Percentiles rank a stretch among this genome's conserved stretches.
These are phyloP conservation scores for Eutrigla gurnardus DNA, from an alignment of 2,797 vertebrate species.

Conservation along the genomic window DNA sequence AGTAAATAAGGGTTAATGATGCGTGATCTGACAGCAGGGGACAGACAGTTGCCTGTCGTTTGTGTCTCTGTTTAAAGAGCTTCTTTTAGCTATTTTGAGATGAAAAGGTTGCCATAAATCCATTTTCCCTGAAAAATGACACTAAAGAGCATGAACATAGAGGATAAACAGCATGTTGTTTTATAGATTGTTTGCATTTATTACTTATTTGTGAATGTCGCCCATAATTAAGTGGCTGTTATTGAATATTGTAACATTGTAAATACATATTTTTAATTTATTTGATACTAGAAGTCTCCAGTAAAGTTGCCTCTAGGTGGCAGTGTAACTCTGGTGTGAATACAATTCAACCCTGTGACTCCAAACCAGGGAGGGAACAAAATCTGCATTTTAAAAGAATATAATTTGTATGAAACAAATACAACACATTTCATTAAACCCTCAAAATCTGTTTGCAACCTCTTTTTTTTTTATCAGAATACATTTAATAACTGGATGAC, in stretches of 20 bases:
- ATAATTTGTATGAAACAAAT: not conserved
- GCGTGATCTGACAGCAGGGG: conserved; percentile 57
- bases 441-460: not conserved
- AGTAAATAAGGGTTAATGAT: conserved; percentile 60
- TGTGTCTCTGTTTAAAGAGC: conserved; percentile 31
- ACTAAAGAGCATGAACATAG: not conserved
- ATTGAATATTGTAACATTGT: too few species aligned
- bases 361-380: conserved; percentile 15
- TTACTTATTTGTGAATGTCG: not conserved
- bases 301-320: conserved; percentile 67
- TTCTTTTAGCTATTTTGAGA: conserved; percentile 27
- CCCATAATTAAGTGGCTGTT: not conserved
- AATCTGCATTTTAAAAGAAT: conserved; percentile 10
- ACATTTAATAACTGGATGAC: not conserved
- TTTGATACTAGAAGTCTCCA: not conserved
- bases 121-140: not conserved
- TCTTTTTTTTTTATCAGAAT: not conserved
- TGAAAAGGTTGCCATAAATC: conserved; percentile 1
- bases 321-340: conserved; percentile 48
- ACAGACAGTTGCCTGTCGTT: conserved; percentile 16
- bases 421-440: not conserved
- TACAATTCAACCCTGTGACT: conserved; percentile 20
- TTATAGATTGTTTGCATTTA: not conserved
- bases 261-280: not conserved
- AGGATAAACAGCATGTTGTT: not conserved